These are phyloP conservation scores for Callaeas wilsoni DNA, from an alignment of 2,113 vertebrate genomes.

Conservation along the genomic window DNA sequence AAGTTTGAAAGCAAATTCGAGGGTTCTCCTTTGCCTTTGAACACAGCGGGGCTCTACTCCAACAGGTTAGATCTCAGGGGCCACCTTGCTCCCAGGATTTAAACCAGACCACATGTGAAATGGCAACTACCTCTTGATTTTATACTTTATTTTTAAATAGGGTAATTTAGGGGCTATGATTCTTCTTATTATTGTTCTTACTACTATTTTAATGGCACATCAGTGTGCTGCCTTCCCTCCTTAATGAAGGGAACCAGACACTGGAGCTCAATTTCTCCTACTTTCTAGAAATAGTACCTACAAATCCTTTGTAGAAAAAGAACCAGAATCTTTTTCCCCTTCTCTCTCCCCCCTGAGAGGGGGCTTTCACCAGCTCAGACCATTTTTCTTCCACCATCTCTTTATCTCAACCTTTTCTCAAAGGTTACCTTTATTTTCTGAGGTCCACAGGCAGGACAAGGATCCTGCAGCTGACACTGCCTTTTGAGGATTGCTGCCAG, in stretches of 20 bases:
- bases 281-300: conserved; percentile 53
- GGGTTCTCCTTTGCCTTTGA: conserved; percentile 49
- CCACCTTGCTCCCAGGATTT: conserved; percentile 64
- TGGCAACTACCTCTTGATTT: conserved; percentile 65
- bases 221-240: conserved; percentile 43
- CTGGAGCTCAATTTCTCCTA: conserved; percentile 36
- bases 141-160: conserved; percentile 47
- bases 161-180: conserved; percentile 53
- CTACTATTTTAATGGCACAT: conserved; percentile 44
- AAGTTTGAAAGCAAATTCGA: conserved; percentile 8
- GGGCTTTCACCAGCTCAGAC: background rate
- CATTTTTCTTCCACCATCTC: background rate
- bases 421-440: background rate
- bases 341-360: background rate
- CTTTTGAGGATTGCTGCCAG: background rate
- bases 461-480: background rate
- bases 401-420: background rate
- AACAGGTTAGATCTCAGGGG: conserved; percentile 65
- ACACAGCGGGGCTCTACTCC: conserved; percentile 64
- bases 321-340: background rate
- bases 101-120: conserved; percentile 74
- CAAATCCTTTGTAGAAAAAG: conserved; percentile 43
- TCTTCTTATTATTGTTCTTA: background rate
- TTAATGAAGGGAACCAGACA: conserved; percentile 54
- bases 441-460: background rate